Percentiles rank a stretch among this genome's conserved stretches.
Evolutionary conservation across 2,888 invertebrate species (phyloP).

Genomic region (Marasmarcha lunaedactyla): DNA sequence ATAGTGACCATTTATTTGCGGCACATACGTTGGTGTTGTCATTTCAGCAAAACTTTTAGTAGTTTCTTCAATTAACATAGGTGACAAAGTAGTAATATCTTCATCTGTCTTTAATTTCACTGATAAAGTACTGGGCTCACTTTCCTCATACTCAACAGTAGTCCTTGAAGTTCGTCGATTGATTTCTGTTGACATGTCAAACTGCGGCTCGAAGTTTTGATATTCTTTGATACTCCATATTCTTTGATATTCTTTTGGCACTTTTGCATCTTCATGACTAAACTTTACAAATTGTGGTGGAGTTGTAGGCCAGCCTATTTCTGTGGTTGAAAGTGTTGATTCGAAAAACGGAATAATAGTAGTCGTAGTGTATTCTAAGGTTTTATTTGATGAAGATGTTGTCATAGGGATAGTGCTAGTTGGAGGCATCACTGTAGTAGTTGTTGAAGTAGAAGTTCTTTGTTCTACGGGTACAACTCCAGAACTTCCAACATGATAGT

Average conservation of each 20-base stretch:
- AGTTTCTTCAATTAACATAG: constrained; percentile 13
- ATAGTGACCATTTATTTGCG: constrained; percentile 55
- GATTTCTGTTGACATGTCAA: constrained; percentile 13
- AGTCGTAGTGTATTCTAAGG: constrained; percentile 23
- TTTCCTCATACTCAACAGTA: constrained; percentile 10
- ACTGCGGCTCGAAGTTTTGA: neutral
- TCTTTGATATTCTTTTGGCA: constrained; percentile 37
- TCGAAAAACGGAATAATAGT: constrained; percentile 25
- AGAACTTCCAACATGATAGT: constrained; percentile 51
- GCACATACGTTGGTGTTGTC: constrained; percentile 33
- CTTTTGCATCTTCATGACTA: constrained; percentile 49
- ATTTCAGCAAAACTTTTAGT: constrained; percentile 13
- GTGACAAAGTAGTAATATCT: constrained; percentile 22
- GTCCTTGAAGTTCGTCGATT: constrained; percentile 14
- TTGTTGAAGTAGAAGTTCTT: constrained; percentile 14
- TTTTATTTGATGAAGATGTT: constrained; percentile 12
- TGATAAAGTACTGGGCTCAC: constrained; percentile 26
- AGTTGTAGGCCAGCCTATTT: constrained; percentile 22
- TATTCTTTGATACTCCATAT: constrained; percentile 7
- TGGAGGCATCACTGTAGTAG: neutral
- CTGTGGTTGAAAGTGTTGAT: constrained; percentile 17
- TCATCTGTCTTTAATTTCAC: constrained; percentile 33
- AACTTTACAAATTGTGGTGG: constrained; percentile 46
- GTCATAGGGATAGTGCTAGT: constrained; percentile 13
- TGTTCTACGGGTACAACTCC: constrained; percentile 40